Base-by-base conservation (phyloP, 1,140 invertebrate species). In the Cydia splendana region DNA sequence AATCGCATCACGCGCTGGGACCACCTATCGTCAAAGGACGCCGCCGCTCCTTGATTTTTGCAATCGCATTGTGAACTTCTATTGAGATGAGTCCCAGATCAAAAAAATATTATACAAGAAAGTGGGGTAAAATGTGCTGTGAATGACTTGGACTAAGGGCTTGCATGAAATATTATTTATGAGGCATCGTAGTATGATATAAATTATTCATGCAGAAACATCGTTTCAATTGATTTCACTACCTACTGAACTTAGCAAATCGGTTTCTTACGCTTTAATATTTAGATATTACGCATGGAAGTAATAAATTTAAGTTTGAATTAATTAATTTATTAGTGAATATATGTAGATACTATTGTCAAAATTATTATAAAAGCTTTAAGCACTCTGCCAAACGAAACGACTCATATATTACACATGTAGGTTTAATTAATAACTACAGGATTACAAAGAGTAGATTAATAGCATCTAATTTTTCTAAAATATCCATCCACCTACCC, bases 1-100 rank as follows among this genome's bases (percentile, higher is more conserved):
- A 91, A 93, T 90, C 88, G 89, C 91, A 91, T 93, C 88, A 93
- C 78, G 82, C 78, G 78, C 71, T 71, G 42, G 79, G 91, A 90
- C 91, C 90, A 93, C 91, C 91, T 91, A 89, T 85, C 84, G 82
- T 91, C 91, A 93, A 92, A 93, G 87, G 88, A 84, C 77, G 85
- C 91, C 90, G 90, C 85, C 87, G 80, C 78, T 84, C 83, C 77
- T 80, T 78, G 83, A 92, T 91, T 91, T 93, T 93, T 92, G 91
- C 91, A 85, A 84, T 79, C 83, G 83, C 80, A 87, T 91, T 88
- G 86, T 88, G 83, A 80, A 74, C 74, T 87, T 81, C 85, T 89
- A 89, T 89, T 85, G 81, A 87, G 78, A 80, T 78, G 80, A 82
- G 73, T 82, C 79, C 62, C 74, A 48, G 65, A 74, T 78, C 75